Conservation (phyloP, 2,113 vertebrate genomes). For the Lophotis ruficrista region DNA sequence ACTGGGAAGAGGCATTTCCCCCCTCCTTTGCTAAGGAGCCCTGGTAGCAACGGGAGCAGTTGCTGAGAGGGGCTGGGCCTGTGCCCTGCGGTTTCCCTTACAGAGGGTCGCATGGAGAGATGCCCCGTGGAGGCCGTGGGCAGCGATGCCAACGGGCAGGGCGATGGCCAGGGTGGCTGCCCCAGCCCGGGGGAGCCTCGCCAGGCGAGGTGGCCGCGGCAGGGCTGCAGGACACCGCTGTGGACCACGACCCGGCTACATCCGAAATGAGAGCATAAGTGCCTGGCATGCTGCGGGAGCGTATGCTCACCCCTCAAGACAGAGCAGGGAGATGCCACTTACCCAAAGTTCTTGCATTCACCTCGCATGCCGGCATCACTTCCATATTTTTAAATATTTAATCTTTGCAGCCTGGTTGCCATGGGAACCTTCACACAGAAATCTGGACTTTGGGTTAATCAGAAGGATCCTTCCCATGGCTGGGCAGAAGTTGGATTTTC, state of each 20-base stretch:
- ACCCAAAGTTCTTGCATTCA: background rate
- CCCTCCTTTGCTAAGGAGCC: background rate
- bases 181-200: background rate
- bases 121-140: background rate
- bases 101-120: background rate
- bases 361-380: background rate
- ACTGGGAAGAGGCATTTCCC: background rate
- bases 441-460: conserved; percentile 26
- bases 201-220: background rate
- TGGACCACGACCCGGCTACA: background rate
- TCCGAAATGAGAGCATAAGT: no score
- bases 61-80: rapidly evolving
- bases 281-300: no score
- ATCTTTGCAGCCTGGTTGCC: background rate
- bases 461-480: background rate
- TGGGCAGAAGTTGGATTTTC: background rate
- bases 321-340: background rate
- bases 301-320: background rate
- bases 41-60: background rate
- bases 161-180: background rate
- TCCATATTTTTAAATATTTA: conserved; percentile 51
- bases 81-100: background rate
- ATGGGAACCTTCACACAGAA: conserved; percentile 26
- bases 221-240: rapidly evolving
- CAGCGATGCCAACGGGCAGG: rapidly evolving